Conservation (phyloP, 2,888 invertebrate genomes). For the Metacarcinus magister region DNA sequence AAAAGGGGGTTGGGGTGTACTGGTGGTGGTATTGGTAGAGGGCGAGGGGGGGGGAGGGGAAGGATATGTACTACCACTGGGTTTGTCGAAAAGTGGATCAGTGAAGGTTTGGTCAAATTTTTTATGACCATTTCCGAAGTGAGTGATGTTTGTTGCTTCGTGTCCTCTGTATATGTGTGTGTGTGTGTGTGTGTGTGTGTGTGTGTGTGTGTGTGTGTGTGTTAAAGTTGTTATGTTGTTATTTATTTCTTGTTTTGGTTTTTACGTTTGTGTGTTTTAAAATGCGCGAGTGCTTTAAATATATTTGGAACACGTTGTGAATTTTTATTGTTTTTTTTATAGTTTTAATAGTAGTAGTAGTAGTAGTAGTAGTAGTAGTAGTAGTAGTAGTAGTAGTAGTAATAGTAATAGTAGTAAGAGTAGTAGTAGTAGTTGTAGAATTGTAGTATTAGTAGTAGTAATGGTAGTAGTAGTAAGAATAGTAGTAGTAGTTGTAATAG, state of each 20-base stretch:
- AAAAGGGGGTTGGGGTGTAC: neutral
- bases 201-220: no score
- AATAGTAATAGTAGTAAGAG: neutral
- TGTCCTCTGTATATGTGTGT: no score
- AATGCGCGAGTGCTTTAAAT: no score
- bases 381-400: constrained; percentile 39
- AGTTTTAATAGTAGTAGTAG: neutral
- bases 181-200: no score
- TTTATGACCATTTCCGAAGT: neutral
- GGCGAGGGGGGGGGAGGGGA: neutral
- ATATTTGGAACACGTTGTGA: no score
- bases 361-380: neutral
- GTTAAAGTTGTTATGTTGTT: no score
- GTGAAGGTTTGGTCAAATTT: neutral
- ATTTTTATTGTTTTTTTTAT: no score
- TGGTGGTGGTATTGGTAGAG: neutral
- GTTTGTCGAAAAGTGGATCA: neutral
- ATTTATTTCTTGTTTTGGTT: no score
- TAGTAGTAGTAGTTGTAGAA: constrained; percentile 1
- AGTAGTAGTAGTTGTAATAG: neutral
- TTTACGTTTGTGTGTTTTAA: no score
- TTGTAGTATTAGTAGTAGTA: no score
- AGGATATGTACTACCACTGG: neutral
- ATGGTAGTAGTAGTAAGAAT: no score
- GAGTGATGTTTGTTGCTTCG: neutral